Base-by-base conservation (phyloP, 2,113 vertebrate genomes). In the Microtus montanus region DNA sequence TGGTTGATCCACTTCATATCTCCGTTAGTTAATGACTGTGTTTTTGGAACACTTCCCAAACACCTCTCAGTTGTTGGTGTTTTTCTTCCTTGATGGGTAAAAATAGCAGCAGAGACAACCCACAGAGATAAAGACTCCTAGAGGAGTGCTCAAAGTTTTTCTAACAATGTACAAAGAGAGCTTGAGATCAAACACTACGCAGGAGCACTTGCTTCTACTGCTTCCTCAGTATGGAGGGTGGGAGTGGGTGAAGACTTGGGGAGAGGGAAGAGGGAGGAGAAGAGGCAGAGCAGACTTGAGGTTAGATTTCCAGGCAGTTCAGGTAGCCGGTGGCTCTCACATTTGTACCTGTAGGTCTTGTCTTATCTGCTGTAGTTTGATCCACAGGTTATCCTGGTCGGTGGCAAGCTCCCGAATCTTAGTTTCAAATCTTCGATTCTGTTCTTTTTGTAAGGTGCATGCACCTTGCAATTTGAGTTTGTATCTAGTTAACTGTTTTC, bases 391-490 rank as follows among this genome's bases (percentile, higher is more conserved):
- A 17, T 98, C 70, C 92, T 99, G 99, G 90, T 98, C 98, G 70
- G 95, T 90, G 70, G 70, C 98, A 92, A 99, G 97, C 0, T 96
- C 96, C 47, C 98, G 98, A 97, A 99, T 97, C 89, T 98, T 98
- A 79, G 97, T 97, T 96, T 99, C 99, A 97, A 99, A 97, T 95
- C 98, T 95, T 9, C 95, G 95, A 68, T 95, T 98, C 96, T 97
- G 98, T 92, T 98, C 98, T 97, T 99, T 98, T 92, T 99, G 98
- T 85, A 92, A 90, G 63, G 97, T 87, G 2, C 98, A 98, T 79
- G 99, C 98, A 44, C 98, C 98, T 96, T 98, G 98, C 61, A 99
- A 95, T n/a, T 98, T 96, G 33, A 98, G 94, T 92, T 97, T 98
- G 98, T 97, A 97, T 64, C 49, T 90, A 2, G 97, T 97, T 93